Evolutionary conservation across 2,888 invertebrate genomes (phyloP), one percentile per base, ranked within the genome.

Genomic region (Altica lythri): DNA sequence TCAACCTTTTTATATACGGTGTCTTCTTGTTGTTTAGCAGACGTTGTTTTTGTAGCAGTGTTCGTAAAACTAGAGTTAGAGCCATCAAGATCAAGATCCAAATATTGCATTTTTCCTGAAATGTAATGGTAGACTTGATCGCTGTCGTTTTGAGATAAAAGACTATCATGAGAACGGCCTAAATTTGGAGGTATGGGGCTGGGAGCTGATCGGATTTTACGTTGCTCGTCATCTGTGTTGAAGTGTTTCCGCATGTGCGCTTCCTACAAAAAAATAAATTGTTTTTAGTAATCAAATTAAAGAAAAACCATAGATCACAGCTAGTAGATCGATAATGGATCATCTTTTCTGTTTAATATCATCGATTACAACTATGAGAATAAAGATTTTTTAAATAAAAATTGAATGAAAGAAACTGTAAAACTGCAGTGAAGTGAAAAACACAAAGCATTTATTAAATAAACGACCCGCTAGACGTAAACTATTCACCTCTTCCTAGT

Each of bases 1-100:
- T 96, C 95, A 0, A 96, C 94, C 1, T 90, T 91, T 74, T 94
- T 92, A 76, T 95, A 95, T 5, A 91, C 91, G 0, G 89, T 81
- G 53, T 69, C 69, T 22, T 60, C 66, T 18, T 62, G 60, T 47
- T 74, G 68, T 63, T 67, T 67, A 5, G 66, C 56, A 62, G 48
- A 72, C 16, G 44, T 37, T 5, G 44, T 51, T 22, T 58, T 60
- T 34, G 53, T 53, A 46, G 48, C 53, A 13, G 25, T 50, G 14
- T 37, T 49, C 10, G 47, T 12, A 25, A 54, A 59, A 51, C 42
- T 49, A 12, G 56, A 53, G 25, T 22, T 50, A 14, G 55, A 47
- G 50, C 65, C 61, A 62, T 88, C 86, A 12, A 90, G 81, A 76
- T 92, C 93, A 60, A 95, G 80, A 76, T 95, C 95, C 59, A 95